Base-by-base conservation (phyloP, 2,113 vertebrate genomes). In the Eptesicus fuscus region DNA sequence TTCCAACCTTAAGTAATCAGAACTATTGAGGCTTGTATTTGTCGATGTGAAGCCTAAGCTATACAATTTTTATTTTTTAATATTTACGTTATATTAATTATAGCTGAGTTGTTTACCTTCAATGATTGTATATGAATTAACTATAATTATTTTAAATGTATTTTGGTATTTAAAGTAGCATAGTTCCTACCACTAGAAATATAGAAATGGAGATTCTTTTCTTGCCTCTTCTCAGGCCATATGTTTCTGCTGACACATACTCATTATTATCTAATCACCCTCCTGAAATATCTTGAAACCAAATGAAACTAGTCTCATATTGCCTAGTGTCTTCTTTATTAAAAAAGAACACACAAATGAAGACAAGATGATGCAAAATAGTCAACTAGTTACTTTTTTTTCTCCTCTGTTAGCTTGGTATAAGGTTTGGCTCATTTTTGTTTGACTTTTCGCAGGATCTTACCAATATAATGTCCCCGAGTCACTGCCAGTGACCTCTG, bases 401-500 rank as follows among this genome's bases (percentile, higher is more conserved):
- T 37, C 53, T 17, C 5, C 37, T 69, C 37, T 40, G 44, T 88
- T 51, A 53, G 5, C 14, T 83, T 69, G 13, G 5, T 65, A 0
- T 47, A 61, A 73, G 7, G 69, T 35, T 90, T 67, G 93, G 88
- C 93, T 98, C 2, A 96, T 84, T 28, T 30, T 28, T 67, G 10
- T 96, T 97, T 95, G 96, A 37, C 95, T 95, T 96, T 98, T 97
- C 93, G 20, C 98, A 99, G 99, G 99, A 90, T 99, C 98, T 42
- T 99, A 99, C 95, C 99, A 99, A 84, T 99, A 99, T 97, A 99
- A 99, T 0, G 99, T 99, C 86, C 98, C 98, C 69, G 99, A 99
- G 83, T 99, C 99, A 13, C 97, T 99, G 91, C 99, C 99, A 0
- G 96, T 99, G 89, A 97, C 98, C 70, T 99, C 99, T 12, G 98